phyloP scores from a whole-genome alignment of 2,888 invertebrate genomes.

The Drosophila setosimentum region DNA sequence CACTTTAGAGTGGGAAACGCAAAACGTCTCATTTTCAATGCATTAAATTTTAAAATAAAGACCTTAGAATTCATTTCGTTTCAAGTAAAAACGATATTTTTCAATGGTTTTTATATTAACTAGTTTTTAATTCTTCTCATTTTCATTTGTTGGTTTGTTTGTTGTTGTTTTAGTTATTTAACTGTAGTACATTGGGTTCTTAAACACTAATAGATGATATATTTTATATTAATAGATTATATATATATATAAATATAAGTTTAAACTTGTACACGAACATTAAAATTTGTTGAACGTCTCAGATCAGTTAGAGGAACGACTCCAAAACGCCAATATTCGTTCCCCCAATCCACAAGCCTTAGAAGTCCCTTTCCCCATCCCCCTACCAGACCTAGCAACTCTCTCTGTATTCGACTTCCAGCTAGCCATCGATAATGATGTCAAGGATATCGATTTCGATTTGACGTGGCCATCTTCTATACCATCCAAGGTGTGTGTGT shows the following conservation, averaged over 20 bases:
- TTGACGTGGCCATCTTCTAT: slow-evolving; percentile 6
- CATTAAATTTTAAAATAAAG: not conserved
- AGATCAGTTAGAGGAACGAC: slow-evolving; percentile 45
- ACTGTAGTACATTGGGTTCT: slow-evolving; percentile 72
- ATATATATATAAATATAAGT: slow-evolving; percentile 74
- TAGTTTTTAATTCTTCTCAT: slow-evolving; percentile 74
- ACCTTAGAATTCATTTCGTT: not conserved
- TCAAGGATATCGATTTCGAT: slow-evolving; percentile 22
- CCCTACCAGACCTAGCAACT: not conserved
- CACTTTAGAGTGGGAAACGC: not conserved
- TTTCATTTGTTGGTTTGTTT: slow-evolving; percentile 65
- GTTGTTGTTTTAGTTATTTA: slow-evolving; percentile 67
- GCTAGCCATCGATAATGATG: slow-evolving; percentile 16
- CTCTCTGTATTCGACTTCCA: not conserved
- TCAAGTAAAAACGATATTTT: not conserved
- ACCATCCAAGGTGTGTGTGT: slow-evolving; percentile 12
- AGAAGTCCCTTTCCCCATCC: slow-evolving; percentile 4
- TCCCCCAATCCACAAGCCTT: slow-evolving; percentile 15
- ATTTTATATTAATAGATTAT: slow-evolving; percentile 72
- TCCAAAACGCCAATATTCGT: slow-evolving; percentile 23
- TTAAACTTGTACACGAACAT: slow-evolving; percentile 77
- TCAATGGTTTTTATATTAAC: slow-evolving; percentile 65
- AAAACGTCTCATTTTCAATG: not conserved
- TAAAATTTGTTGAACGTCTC: slow-evolving; percentile 68
- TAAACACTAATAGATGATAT: slow-evolving; percentile 72